Percentiles rank a stretch among this genome's conserved stretches.
phyloP scores from a whole-genome alignment of 2,797 vertebrate species.

The Natrix natrix region DNA sequence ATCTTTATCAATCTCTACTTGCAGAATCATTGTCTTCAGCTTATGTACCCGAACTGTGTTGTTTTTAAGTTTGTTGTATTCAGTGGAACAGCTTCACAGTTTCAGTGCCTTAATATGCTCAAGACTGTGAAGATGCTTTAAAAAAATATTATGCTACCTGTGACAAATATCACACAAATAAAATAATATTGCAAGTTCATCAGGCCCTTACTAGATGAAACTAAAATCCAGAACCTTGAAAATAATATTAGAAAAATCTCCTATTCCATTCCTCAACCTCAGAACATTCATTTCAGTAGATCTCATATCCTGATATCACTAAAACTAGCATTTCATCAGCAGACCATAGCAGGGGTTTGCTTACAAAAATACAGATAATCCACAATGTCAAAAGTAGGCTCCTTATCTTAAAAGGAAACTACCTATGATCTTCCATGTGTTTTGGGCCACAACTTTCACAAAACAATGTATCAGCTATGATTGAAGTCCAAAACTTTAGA shows the following conservation, averaged over 20 bases:
- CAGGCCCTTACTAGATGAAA: not conserved
- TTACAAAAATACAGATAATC: not conserved
- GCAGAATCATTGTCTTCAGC: not conserved
- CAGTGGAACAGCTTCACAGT: not conserved
- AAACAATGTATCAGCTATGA: not conserved
- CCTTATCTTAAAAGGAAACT: not conserved
- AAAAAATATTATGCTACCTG: not conserved
- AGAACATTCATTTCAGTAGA: not conserved
- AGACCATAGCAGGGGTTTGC: not conserved
- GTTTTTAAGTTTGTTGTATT: not conserved
- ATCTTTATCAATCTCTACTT: not conserved
- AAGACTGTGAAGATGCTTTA: not conserved
- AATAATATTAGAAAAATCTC: not conserved
- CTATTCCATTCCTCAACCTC: too few species aligned
- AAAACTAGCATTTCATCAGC: not conserved
- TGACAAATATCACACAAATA: not conserved
- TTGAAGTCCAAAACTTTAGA: not conserved
- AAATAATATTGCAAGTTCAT: not conserved
- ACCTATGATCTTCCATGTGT: not conserved
- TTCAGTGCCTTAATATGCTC: not conserved
- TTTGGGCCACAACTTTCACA: not conserved
- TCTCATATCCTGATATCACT: not conserved
- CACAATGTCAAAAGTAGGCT: not conserved
- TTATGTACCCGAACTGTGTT: not conserved
- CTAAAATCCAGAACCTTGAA: not conserved